Conservation (phyloP, 1,140 invertebrate species). For the Riptortus pedestris region DNA sequence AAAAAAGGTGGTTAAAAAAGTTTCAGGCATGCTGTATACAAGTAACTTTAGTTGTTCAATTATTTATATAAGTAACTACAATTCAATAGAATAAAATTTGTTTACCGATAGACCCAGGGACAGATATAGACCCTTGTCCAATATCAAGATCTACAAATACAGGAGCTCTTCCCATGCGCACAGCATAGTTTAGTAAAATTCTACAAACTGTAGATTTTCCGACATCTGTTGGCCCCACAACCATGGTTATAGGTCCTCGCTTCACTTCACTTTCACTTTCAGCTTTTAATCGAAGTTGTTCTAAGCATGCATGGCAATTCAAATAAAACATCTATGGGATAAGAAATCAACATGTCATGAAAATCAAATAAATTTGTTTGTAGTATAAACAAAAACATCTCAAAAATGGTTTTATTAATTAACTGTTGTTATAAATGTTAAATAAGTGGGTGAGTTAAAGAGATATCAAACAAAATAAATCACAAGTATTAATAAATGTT, state of each 20-base stretch:
- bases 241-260: slow-evolving; percentile 72
- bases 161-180: slow-evolving; percentile 70
- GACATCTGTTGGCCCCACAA: slow-evolving; percentile 90
- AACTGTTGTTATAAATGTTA: too few species aligned
- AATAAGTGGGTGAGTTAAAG: too few species aligned
- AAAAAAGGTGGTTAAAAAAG: too few species aligned
- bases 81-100: too few species aligned
- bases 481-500: too few species aligned
- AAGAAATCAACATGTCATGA: too few species aligned
- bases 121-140: slow-evolving; percentile 84
- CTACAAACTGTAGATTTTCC: slow-evolving; percentile 89
- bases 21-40: too few species aligned
- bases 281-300: slow-evolving; percentile 68
- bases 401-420: too few species aligned
- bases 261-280: slow-evolving; percentile 57
- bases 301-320: slow-evolving; percentile 88
- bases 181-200: slow-evolving; percentile 88
- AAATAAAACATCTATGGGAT: slow-evolving; percentile 63
- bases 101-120: slow-evolving; percentile 82
- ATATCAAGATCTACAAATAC: slow-evolving; percentile 95
- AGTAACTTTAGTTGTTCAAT: too few species aligned
- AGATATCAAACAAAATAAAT: too few species aligned
- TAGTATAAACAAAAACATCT: slow-evolving; percentile 4
- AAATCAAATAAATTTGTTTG: slow-evolving; percentile 19
- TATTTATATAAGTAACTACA: too few species aligned